Base-by-base conservation (phyloP, 2,797 vertebrate species). In the Oreochromis grahami region DNA sequence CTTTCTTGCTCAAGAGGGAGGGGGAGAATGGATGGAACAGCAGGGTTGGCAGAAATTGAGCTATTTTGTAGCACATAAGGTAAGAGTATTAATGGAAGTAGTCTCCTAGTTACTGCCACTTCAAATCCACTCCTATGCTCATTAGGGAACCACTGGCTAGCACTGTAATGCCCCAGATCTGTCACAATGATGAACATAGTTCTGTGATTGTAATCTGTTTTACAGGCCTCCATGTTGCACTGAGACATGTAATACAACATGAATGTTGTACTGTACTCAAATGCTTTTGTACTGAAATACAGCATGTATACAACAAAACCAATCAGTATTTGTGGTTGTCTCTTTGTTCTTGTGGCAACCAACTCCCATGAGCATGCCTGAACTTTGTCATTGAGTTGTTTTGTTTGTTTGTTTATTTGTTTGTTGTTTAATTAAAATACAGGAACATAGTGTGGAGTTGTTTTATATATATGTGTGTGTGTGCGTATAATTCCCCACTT, bases 101-200 rank as follows among this genome's bases (percentile, higher is more conserved):
- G 95, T 95, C 95, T 94, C 96, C 96, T 96, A 84, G 70, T 96
- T 96, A 93, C 88, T 94, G 93, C 93, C 89, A 86, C 96, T 96
- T 58, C 24, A n/a, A 26, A 5, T 96, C 96, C 94, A 96, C 95
- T 96, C 91, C 95, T 89, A 93, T 95, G 96, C 91, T 92, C 95
- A 90, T 84, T 58, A 41, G 72, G 79, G 76, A 87, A n/a, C 87
- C 53, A 92, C 93, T 93, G 96, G 96, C 92, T 91, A 84, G 84
- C 82, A 97, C 97, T 97, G 96, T 95, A 96, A 96, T 95, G 97
- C 94, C 97, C 98, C 96, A 98, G 96, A 97, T 98, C 96, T 97
- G 97, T 98, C 97, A 97, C 91, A 96, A 95, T 97, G 97, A 98
- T 97, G 96, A 97, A 97, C 98, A 96, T 96, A 96, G 96, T 95